phyloP scores from a whole-genome alignment of 1,140 invertebrate species.

The Venturia canescens region DNA sequence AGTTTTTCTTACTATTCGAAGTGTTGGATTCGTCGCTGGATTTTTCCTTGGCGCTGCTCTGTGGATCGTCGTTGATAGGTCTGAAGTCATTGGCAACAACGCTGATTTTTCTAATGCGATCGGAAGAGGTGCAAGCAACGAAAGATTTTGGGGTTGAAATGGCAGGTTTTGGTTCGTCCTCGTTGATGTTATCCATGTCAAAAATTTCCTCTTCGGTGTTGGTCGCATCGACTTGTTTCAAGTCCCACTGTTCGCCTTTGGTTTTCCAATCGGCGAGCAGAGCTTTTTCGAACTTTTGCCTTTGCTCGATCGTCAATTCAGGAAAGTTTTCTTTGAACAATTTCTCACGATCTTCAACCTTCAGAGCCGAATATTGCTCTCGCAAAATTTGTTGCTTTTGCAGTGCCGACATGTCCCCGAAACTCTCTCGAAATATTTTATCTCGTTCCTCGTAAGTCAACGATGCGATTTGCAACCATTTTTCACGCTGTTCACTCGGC shows the following conservation, averaged over 20 bases:
- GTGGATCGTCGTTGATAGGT: conserved; percentile 74
- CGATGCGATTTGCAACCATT: conserved; percentile 75
- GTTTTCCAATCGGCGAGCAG: conserved; percentile 70
- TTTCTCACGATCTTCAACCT: conserved; percentile 72
- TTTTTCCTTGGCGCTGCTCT: conserved; percentile 64
- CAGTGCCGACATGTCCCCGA: conserved; percentile 68
- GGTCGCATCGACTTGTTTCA: conserved; percentile 46
- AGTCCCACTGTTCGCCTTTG: conserved; percentile 69
- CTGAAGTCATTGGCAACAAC: conserved; percentile 80
- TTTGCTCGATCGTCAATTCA: conserved; percentile 71
- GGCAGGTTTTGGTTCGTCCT: conserved; percentile 68
- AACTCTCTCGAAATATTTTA: conserved; percentile 71
- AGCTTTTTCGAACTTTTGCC: conserved; percentile 72
- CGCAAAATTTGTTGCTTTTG: conserved; percentile 74
- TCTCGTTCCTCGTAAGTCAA: conserved; percentile 70
- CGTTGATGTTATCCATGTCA: conserved; percentile 82
- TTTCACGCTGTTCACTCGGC: conserved; percentile 71
- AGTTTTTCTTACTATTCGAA: conserved; percentile 63
- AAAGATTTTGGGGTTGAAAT: conserved; percentile 70
- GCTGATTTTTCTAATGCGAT: conserved; percentile 73
- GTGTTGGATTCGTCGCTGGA: conserved; percentile 65
- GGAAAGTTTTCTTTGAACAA: conserved; percentile 76
- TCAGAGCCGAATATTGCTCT: conserved; percentile 72
- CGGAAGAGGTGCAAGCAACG: conserved; percentile 70
- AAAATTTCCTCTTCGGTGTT: conserved; percentile 79